A percentile compares a stretch with the other conserved stretches of the same genome.
These are phyloP conservation scores for Hemichromis elongatus DNA, from an alignment of 2,113 vertebrate genomes.

Conservation along the genomic window DNA sequence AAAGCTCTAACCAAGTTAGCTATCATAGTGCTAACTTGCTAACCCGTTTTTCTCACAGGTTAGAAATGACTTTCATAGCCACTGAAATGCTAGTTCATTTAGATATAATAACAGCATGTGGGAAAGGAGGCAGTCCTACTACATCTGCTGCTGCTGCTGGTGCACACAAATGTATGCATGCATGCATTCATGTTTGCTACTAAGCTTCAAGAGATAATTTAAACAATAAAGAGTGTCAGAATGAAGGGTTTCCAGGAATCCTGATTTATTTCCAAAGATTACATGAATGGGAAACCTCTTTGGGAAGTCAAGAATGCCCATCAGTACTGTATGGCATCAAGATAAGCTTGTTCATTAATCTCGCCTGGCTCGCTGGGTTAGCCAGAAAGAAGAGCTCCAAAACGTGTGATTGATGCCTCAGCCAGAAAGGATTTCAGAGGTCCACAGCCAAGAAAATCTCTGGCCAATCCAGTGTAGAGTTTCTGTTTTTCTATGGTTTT, in stretches of 20 bases:
- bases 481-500: conserved; percentile 3
- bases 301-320: conserved; percentile 16
- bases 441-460: conserved; percentile 14
- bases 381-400: conserved; percentile 31
- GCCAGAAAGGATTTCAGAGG: conserved; percentile 41
- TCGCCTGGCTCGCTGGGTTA: conserved; percentile 11
- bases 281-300: conserved; percentile 16
- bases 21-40: neutral
- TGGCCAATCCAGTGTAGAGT: neutral
- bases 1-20: neutral
- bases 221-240: neutral
- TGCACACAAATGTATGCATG: neutral
- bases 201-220: neutral
- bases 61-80: neutral
- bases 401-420: conserved; percentile 33
- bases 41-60: neutral
- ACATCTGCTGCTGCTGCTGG: neutral
- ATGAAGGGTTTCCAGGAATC: conserved; percentile 24
- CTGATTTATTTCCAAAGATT: conserved; percentile 21
- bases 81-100: neutral
- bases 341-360: conserved; percentile 54
- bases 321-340: conserved; percentile 22
- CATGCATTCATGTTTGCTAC: neutral
- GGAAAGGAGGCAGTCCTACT: neutral
- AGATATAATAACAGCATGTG: neutral